phyloP scores from a whole-genome alignment of 2,113 vertebrate genomes.

The Oplegnathus fasciatus region DNA sequence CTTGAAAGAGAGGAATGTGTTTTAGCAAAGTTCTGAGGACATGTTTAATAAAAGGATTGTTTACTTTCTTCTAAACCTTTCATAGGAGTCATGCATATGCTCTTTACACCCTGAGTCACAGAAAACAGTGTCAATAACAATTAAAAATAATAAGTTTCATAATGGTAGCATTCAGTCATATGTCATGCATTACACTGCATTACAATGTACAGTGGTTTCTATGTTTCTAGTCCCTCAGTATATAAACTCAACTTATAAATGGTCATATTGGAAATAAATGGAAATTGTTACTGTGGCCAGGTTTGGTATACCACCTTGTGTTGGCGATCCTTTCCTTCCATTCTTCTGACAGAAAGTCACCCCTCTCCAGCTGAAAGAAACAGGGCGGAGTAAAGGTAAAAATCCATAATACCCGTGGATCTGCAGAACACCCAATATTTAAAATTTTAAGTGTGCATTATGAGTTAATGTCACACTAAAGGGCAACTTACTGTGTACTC shows the following conservation, averaged over 20 bases:
- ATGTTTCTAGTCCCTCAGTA: neutral
- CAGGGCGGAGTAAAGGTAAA: neutral
- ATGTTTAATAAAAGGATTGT: neutral
- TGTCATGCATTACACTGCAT: neutral
- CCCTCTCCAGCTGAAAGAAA: slow-evolving; percentile 93
- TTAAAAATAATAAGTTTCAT: neutral
- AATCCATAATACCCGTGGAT: neutral
- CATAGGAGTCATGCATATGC: neutral
- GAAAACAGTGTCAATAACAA: neutral
- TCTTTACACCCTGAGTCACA: neutral
- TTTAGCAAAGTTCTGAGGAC: neutral
- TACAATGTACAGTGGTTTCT: neutral
- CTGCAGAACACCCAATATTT: neutral
- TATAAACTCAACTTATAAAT: neutral
- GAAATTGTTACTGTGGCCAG: neutral
- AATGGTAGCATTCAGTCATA: neutral
- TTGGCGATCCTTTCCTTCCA: slow-evolving; percentile 98
- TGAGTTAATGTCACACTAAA: neutral
- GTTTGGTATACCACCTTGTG: slow-evolving; percentile 89
- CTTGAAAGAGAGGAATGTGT: neutral
- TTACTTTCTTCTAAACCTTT: neutral
- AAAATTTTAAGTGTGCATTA: neutral
- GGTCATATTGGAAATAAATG: slow-evolving; percentile 9
- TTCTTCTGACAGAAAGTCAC: slow-evolving; percentile 98
- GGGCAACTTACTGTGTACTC: slow-evolving; percentile 96